Base-by-base conservation (phyloP, 2,797 vertebrate species). In the Coreius guichenoti region DNA sequence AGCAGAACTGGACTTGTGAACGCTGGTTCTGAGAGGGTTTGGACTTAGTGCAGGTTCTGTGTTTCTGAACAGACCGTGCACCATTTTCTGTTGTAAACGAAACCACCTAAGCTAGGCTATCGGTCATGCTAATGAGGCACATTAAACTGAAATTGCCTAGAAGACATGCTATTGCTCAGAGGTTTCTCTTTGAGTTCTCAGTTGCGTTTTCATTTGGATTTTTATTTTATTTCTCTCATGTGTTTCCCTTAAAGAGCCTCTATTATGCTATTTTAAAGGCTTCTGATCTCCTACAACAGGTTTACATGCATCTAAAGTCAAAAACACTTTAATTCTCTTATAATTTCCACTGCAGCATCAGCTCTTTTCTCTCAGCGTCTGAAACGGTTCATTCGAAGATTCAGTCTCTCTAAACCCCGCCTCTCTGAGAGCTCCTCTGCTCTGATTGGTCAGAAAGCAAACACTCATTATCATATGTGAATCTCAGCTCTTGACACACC, bases 61-160 rank as follows among this genome's bases (percentile, higher is more conserved):
- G 63, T 33, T 19, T 67, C 63, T 67, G 16, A 8, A 31, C 26
- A 31, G 26, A 69, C 19, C 47, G 23, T 47, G n/a, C 8, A 11
- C 2, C 1, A 19, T 23, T 75, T 56, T 76, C 17, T 8, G 1
- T 21, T 56, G 49, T 76, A 8, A 74, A 51, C 72, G 31, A 51
- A 51, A 21, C 47, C 19, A 21, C 26, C 29, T 74, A 76, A 76
- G 74, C 19, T 76, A 16, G 31, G 49, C n/a, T 56, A 76, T 76
- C 51, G n/a, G 51, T 56, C 74, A 76, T 76, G 74, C 74, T 36
- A 56, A 76, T 76, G 73, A 76, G 47, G 73, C 49, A 56, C 73
- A 33, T 76, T 76, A 56, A 14, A 56, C 73, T 76, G 11, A 56
- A 54, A 76, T 54, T 36, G 49, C 19, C 49, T 56, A 0, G 19